Evolutionary conservation across 2,888 invertebrate species (phyloP).

Genomic region (Leucozona laternaria): DNA sequence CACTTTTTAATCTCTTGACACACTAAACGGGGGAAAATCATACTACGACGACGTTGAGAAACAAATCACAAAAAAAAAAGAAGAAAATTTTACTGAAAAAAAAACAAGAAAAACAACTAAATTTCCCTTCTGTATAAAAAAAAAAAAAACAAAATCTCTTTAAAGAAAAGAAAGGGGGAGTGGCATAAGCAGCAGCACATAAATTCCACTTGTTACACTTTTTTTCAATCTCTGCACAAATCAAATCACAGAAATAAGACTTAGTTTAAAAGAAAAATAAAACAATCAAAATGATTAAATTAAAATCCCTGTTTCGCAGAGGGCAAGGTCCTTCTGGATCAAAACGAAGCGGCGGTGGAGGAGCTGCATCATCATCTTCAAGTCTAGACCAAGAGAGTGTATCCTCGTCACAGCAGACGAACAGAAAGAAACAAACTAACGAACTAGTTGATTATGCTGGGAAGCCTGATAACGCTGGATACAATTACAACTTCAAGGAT

Average conservation of each 20-base stretch:
- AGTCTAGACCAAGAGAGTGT: slow-evolving; percentile 87
- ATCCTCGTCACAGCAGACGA: slow-evolving; percentile 79
- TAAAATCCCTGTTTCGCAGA: slow-evolving; percentile 96
- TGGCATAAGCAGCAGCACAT: slow-evolving; percentile 27
- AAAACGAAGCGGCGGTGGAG: slow-evolving; percentile 79
- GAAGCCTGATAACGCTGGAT: slow-evolving; percentile 50
- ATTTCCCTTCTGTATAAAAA: slow-evolving; percentile 59
- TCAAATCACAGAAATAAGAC: slow-evolving; percentile 15
- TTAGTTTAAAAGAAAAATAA: neutral
- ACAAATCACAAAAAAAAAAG: slow-evolving; percentile 49
- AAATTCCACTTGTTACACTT: slow-evolving; percentile 54
- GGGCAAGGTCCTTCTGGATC: slow-evolving; percentile 87
- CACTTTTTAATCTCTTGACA: slow-evolving; percentile 74
- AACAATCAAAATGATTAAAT: slow-evolving; percentile 92
- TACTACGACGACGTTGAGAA: slow-evolving; percentile 18
- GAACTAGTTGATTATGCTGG: slow-evolving; percentile 65
- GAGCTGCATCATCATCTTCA: slow-evolving; percentile 85
- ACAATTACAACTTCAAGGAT: slow-evolving; percentile 75
- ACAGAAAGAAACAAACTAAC: slow-evolving; percentile 64
- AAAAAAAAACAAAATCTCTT: slow-evolving; percentile 1
- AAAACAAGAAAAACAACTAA: slow-evolving; percentile 42
- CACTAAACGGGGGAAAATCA: slow-evolving; percentile 47
- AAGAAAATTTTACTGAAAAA: slow-evolving; percentile 63
- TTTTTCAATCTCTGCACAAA: slow-evolving; percentile 34
- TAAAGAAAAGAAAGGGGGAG: slow-evolving; percentile 19